A percentile compares a stretch with the other conserved stretches of the same genome.
Evolutionary conservation across 2,113 vertebrate species (phyloP).

Genomic region (Phalacrocorax pelagicus): DNA sequence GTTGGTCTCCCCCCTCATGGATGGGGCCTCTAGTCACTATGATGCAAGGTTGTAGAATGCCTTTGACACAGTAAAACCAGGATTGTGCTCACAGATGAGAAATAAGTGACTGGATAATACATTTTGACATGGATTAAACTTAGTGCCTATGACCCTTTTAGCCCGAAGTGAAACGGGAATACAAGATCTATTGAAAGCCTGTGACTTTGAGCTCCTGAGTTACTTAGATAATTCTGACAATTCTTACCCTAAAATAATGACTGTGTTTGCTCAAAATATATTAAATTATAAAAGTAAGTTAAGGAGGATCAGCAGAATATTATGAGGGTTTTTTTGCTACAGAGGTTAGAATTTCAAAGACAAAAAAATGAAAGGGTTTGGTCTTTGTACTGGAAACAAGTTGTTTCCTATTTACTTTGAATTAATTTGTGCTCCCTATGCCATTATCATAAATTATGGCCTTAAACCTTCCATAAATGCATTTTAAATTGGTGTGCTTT

Average conservation of each 20-base stretch:
- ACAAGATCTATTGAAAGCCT: background rate
- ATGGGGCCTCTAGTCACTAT: background rate
- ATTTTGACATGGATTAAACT: background rate
- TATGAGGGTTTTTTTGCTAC: background rate
- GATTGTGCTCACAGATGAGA: background rate
- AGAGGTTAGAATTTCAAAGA: slow-evolving; percentile 36
- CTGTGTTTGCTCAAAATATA: background rate
- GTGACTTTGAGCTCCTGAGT: background rate
- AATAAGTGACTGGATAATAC: background rate
- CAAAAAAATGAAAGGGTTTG: background rate
- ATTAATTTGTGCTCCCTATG: slow-evolving; percentile 71
- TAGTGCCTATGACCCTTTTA: background rate
- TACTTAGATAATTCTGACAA: background rate
- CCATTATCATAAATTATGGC: slow-evolving; percentile 72
- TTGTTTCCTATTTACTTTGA: slow-evolving; percentile 61
- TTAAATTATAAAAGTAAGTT: background rate
- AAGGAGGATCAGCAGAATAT: background rate
- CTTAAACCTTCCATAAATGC: slow-evolving; percentile 65
- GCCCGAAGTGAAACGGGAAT: background rate
- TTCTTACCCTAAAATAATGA: background rate
- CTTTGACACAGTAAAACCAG: background rate
- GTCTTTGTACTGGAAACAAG: slow-evolving; percentile 55
- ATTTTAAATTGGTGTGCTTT: slow-evolving; percentile 68
- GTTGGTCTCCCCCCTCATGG: background rate
- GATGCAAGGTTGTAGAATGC: background rate